Percentiles rank a stretch among this genome's conserved stretches.
These are phyloP conservation scores for Euphysa ruthae DNA, from an alignment of 30 jellyfish, hydroid and myxozoan genomes.

Conservation along the genomic window DNA sequence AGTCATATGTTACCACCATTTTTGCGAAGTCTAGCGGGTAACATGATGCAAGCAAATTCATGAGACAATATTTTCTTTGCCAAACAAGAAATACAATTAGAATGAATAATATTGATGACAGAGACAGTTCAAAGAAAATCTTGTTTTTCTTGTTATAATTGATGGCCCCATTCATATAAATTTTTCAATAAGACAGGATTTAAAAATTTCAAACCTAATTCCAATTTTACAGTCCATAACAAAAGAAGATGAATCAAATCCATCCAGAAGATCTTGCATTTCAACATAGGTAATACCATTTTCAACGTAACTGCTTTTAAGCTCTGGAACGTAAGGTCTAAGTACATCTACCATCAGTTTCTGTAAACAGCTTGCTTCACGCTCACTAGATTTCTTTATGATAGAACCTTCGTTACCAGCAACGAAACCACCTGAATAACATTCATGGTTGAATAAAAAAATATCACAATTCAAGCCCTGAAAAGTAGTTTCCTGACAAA, in stretches of 20 bases:
- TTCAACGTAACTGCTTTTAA: slow-evolving; percentile 38
- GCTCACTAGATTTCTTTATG: slow-evolving; percentile 50
- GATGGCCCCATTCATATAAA: no score
- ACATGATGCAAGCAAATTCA: no score
- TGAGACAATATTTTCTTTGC: no score
- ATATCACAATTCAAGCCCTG: no score
- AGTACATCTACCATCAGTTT: slow-evolving; percentile 68
- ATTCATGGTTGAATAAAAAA: no score
- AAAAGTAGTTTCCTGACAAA: no score
- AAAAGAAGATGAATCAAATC: slow-evolving; percentile 59
- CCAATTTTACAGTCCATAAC: slow-evolving; percentile 99
- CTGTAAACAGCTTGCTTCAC: slow-evolving; percentile 59
- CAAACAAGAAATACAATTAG: neutral
- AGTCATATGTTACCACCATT: no score
- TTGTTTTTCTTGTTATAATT: no score
- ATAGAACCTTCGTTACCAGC: slow-evolving; percentile 86
- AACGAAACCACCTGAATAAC: slow-evolving; percentile 61
- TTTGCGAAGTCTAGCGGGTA: no score
- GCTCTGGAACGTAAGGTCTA: slow-evolving; percentile 83
- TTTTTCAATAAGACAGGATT: no score
- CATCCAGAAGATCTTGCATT: slow-evolving; percentile 91
- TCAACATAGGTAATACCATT: slow-evolving; percentile 50
- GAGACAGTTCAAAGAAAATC: neutral
- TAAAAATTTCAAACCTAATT: slow-evolving; percentile 41
- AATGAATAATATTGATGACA: neutral